Conservation (phyloP, 2,888 invertebrate species). For the Thereva unica region DNA sequence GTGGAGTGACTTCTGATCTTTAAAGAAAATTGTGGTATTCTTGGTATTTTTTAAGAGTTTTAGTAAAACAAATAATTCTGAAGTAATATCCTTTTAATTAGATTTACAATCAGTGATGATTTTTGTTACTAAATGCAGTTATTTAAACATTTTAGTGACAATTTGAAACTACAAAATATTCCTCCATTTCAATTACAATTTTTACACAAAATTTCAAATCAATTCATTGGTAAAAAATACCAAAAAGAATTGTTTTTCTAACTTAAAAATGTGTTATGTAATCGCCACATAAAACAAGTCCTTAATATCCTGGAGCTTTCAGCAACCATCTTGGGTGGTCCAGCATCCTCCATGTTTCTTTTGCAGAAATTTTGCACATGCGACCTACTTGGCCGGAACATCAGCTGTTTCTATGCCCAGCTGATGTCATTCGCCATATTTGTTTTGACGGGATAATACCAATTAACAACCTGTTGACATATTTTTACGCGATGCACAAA, state of each 20-base stretch:
- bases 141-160: neutral
- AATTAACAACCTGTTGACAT: neutral
- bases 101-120: neutral
- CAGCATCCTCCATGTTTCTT: conserved; percentile 28
- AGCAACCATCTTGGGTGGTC: conserved; percentile 17
- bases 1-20: no score
- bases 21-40: no score
- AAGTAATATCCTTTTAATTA: no score
- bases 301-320: neutral
- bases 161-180: no score
- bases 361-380: conserved; percentile 33
- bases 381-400: conserved; percentile 30
- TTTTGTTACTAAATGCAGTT: neutral
- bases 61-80: no score
- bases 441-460: conserved; percentile 16
- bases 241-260: no score
- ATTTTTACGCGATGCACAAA: no score
- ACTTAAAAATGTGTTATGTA: neutral
- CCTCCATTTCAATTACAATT: no score
- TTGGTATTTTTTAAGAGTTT: no score
- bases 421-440: neutral
- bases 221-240: no score
- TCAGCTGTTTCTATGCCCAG: conserved; percentile 21
- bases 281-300: neutral
- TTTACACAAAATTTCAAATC: no score